These are phyloP conservation scores for Platorchestia sp. DNA, from an alignment of 1,140 invertebrate genomes.

Conservation along the genomic window DNA sequence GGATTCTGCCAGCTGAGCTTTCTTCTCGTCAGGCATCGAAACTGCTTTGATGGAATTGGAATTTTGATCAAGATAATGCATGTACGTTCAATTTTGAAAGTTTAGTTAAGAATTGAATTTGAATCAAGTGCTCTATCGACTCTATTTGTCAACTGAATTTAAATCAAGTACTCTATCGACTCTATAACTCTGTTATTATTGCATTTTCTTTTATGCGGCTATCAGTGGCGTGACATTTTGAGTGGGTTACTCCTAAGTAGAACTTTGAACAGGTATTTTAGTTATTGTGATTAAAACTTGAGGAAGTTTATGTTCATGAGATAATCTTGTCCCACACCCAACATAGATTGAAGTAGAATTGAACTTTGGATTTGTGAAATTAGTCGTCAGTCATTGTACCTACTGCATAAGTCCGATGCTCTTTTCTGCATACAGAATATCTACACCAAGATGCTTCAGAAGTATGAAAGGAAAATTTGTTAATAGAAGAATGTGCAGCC, in stretches of 20 bases:
- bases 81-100: background rate
- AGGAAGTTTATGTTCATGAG: background rate
- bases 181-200: background rate
- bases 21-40: background rate
- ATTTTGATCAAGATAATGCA: background rate
- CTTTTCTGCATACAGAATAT: too few species aligned
- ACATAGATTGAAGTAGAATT: too few species aligned
- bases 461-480: too few species aligned
- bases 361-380: too few species aligned
- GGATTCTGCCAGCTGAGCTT: background rate
- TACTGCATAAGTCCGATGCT: too few species aligned
- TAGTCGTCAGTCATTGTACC: too few species aligned
- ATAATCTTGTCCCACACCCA: background rate
- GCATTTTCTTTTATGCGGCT: background rate
- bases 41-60: background rate
- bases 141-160: background rate
- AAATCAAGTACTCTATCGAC: background rate
- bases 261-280: background rate
- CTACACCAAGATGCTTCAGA: too few species aligned
- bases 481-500: too few species aligned
- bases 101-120: background rate
- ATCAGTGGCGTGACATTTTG: background rate
- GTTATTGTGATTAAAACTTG: background rate
- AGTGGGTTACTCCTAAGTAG: background rate
- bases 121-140: background rate